Evolutionary conservation across 1,140 invertebrate species (phyloP), one percentile per base, ranked within the genome.

Genomic region (Eurosta solidaginis): DNA sequence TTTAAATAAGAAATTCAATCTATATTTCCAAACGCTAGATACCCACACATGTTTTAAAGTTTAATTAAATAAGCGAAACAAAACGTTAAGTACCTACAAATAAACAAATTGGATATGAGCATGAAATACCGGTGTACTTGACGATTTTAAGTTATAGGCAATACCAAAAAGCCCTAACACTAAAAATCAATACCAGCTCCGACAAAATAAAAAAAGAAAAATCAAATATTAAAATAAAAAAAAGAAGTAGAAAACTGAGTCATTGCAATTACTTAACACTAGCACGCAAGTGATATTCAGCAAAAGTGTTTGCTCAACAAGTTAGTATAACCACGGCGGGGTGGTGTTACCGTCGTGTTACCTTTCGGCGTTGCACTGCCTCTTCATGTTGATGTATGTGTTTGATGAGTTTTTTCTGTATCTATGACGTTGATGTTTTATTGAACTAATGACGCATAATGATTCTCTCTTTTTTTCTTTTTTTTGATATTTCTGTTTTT

Each of bases 401-500:
- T n/a, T n/a, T n/a, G n/a, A n/a, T n/a, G n/a, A n/a, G n/a, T 75
- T 42, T 20, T 44, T 74, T 74, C 45, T 33, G 73, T 42, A 47
- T n/a, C n/a, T n/a, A 47, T 10, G 73, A 20, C 45, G 20, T 22
- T 74, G 40, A 47, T 27, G 73, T 27, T 63, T 22, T 63, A n/a
- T n/a, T 4, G 40, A 77, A 77, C 52, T 77, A 78, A 73, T 78
- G 36, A 78, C 44, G 50, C 47, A 52, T 50, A 59, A 40, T 78
- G 59, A 78, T 78, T 78, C 77, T 78, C 68, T 75, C 47, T 75
- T 74, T 42, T 63, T 68, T 36, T 77, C n/a, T 59, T 63, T 29
- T 78, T 78, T 78, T 49, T n/a, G n/a, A n/a, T n/a, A n/a, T 59
- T 50, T 73, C 9, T 78, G 68, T 68, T 36, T 78, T 78, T 74